Evolutionary conservation across 2,113 vertebrate genomes (phyloP), one percentile per base, ranked within the genome.

Genomic region (Paraplagusia blochii): DNA sequence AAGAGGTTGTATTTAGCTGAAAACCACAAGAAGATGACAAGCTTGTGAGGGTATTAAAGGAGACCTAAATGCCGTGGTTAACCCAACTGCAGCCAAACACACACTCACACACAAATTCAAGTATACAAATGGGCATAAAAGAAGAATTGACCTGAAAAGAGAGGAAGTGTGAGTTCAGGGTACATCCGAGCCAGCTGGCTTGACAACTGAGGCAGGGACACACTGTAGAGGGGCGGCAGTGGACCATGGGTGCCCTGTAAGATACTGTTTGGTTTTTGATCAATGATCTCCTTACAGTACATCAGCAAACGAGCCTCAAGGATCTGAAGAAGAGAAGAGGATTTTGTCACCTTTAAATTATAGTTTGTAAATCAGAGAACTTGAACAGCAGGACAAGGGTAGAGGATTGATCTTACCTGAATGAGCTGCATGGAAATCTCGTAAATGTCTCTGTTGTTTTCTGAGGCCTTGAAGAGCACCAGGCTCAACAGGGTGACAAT

Each of bases 401-500:
- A 15, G 16, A 0, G 19, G 4, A 1, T n/a, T 1, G 42, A 38
- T 57, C 69, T 75, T 33, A 91, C 97, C 94, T 98, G 97, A 94
- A 99, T 95, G 40, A 99, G 93, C 88, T 99, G 95, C 95, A 98
- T 96, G 70, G 97, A 95, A 76, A 99, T 95, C 86, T 99, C 97
- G 77, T 99, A 97, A 72, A 97, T 95, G 75, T 99, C 95, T 81
- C 95, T 91, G 90, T 90, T 96, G 83, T 93, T 93, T 81, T 98
- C 94, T 57, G 95, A 97, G 1, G 96, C 94, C 80, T 98, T 98
- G 85, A 99, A 99, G 12, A 99, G 92, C 57, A 98, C 95, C 61
- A 99, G 87, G 84, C 97, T 99, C 72, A 99, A 86, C 82, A 98
- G 82, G 0, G 92, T 97, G 73, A 98, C 94, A 1, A 96, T 90